phyloP scores from a whole-genome alignment of 2,113 vertebrate species.

The Dipodomys ordii region DNA sequence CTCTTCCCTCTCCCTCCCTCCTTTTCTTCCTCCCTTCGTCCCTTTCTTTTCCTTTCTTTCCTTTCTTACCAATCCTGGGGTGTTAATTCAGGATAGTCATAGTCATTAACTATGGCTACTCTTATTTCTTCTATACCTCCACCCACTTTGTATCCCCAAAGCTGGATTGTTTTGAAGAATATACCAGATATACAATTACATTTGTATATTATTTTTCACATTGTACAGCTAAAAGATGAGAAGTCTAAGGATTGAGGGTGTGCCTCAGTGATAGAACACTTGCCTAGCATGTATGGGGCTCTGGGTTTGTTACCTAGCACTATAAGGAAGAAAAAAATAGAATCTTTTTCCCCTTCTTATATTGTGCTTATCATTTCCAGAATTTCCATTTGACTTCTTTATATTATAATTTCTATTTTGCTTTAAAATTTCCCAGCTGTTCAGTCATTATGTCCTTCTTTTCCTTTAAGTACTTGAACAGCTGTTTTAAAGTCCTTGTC shows the following conservation, averaged over 20 bases:
- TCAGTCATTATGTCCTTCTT: constrained; percentile 27
- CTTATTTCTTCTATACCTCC: not conserved
- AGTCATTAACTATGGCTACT: too few relatives aligned
- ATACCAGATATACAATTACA: not conserved
- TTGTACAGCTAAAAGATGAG: constrained; percentile 9
- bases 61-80: too few relatives aligned
- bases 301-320: not conserved
- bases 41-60: too few relatives aligned
- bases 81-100: too few relatives aligned
- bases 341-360: not conserved
- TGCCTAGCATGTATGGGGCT: not conserved
- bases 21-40: too few relatives aligned
- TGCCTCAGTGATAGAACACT: not conserved
- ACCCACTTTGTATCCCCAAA: not conserved
- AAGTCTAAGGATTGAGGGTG: not conserved
- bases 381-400: constrained; percentile 31
- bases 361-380: constrained; percentile 16
- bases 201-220: constrained; percentile 14
- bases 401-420: constrained; percentile 18
- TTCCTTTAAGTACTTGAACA: constrained; percentile 34
- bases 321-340: not conserved
- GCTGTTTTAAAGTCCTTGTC: constrained; percentile 39
- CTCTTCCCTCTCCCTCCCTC: too few relatives aligned
- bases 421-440: constrained; percentile 19
- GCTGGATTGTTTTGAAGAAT: constrained; percentile 25